Evolutionary conservation across 1,140 invertebrate species (phyloP).

Genomic region (Linepithema humile): DNA sequence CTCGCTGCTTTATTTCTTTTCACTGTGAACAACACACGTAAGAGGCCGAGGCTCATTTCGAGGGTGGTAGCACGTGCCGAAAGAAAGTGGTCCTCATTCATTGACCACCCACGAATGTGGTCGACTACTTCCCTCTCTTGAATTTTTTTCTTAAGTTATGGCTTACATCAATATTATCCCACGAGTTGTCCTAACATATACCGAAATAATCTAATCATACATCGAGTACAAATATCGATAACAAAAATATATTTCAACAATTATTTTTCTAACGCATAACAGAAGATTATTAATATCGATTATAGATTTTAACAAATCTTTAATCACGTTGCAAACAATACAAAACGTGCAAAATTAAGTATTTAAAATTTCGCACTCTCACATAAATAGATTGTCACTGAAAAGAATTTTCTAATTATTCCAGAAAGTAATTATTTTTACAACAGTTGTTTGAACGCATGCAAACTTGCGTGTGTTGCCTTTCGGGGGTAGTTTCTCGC

Average conservation of each 20-base stretch:
- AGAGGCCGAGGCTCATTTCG: constrained; percentile 64
- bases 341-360: background rate
- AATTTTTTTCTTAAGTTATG: background rate
- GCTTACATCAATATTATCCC: background rate
- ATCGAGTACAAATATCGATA: background rate
- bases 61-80: constrained; percentile 66
- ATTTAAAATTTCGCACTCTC: background rate
- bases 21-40: constrained; percentile 65
- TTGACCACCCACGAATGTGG: constrained; percentile 34
- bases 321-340: background rate
- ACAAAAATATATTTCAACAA: background rate
- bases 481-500: constrained; percentile 1
- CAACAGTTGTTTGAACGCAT: background rate
- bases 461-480: background rate
- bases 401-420: background rate
- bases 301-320: background rate
- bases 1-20: constrained; percentile 72
- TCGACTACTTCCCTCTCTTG: background rate
- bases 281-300: background rate
- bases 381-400: background rate
- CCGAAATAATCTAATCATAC: background rate
- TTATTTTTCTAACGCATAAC: background rate
- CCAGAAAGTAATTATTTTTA: background rate
- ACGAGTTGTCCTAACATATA: background rate
- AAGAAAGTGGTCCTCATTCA: constrained; percentile 65